Evolutionary conservation across 2,888 invertebrate species (phyloP).

Genomic region (Microchrysa polita): DNA sequence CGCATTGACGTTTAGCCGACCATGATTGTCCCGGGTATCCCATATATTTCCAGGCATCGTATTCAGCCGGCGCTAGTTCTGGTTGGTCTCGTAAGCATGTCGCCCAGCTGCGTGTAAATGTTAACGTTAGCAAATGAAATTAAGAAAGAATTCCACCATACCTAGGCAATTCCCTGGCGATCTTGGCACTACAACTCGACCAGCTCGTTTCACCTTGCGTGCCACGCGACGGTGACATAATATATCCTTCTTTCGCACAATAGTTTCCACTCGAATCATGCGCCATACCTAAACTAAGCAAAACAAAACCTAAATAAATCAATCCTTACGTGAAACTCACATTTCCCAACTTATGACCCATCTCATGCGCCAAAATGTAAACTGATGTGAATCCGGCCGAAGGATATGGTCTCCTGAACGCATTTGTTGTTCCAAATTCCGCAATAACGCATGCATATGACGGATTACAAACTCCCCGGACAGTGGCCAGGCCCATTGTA

Average conservation of each 20-base stretch:
- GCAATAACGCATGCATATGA: constrained; percentile 81
- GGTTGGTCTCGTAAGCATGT: constrained; percentile 73
- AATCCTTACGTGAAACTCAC: constrained; percentile 7
- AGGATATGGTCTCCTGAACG: constrained; percentile 80
- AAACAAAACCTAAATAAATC: constrained; percentile 40
- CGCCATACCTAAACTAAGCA: constrained; percentile 78
- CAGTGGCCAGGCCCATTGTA: constrained; percentile 85
- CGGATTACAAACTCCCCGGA: constrained; percentile 78
- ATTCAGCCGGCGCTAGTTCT: constrained; percentile 64
- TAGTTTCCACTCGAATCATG: constrained; percentile 79
- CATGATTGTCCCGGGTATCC: constrained; percentile 76
- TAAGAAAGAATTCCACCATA: constrained; percentile 56
- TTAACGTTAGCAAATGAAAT: constrained; percentile 2
- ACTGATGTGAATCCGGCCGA: constrained; percentile 86
- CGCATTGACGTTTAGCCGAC: constrained; percentile 80
- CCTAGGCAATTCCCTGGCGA: constrained; percentile 63
- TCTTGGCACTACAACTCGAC: constrained; percentile 78
- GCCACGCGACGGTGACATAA: constrained; percentile 84
- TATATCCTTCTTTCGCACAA: constrained; percentile 80
- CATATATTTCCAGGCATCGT: constrained; percentile 71
- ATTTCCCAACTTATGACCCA: constrained; percentile 78
- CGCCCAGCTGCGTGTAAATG: constrained; percentile 66
- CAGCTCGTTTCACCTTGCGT: constrained; percentile 80
- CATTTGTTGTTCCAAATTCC: constrained; percentile 78
- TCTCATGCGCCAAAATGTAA: constrained; percentile 84